Percentiles rank a stretch among this genome's conserved stretches.
phyloP scores from a whole-genome alignment of 2,888 invertebrate genomes.

The Ischnus inquisitorius region DNA sequence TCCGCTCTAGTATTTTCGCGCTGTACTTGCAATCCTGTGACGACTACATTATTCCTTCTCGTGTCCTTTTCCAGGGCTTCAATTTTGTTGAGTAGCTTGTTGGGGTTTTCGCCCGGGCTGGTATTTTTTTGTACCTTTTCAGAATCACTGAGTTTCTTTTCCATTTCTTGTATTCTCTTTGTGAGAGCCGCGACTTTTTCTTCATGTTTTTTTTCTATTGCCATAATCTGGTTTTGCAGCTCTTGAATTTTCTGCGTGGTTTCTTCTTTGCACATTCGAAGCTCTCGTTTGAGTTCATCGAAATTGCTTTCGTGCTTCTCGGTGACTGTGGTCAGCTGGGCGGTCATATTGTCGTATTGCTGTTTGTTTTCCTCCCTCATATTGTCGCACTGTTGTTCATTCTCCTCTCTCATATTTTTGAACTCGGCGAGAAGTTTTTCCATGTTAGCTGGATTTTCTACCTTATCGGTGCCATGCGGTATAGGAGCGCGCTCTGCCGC shows the following conservation, averaged over 20 bases:
- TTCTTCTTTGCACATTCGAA: conserved; percentile 1
- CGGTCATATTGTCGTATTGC: background rate
- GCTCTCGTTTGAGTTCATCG: conserved; percentile 13
- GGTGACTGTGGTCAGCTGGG: background rate
- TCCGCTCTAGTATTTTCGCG: conserved; percentile 3
- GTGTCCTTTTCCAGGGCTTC: conserved; percentile 13
- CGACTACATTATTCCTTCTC: conserved; percentile 24
- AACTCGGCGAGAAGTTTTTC: background rate
- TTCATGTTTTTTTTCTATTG: background rate
- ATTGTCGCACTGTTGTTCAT: background rate
- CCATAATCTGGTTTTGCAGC: conserved; percentile 2
- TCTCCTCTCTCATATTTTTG: background rate
- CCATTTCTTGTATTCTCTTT: background rate
- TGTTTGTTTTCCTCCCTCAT: conserved; percentile 8
- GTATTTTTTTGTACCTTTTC: background rate
- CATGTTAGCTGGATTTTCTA: background rate
- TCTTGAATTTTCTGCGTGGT: conserved; percentile 11
- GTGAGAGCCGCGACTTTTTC: conserved; percentile 5
- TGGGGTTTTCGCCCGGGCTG: background rate
- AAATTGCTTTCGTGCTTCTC: conserved; percentile 9
- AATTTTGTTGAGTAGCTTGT: conserved; percentile 6
- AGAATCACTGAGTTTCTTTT: background rate
- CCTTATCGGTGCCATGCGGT: background rate
- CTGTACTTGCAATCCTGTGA: conserved; percentile 1
- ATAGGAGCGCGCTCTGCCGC: background rate